Conservation (phyloP, 2,797 vertebrate species). For the Eospalax fontanierii region DNA sequence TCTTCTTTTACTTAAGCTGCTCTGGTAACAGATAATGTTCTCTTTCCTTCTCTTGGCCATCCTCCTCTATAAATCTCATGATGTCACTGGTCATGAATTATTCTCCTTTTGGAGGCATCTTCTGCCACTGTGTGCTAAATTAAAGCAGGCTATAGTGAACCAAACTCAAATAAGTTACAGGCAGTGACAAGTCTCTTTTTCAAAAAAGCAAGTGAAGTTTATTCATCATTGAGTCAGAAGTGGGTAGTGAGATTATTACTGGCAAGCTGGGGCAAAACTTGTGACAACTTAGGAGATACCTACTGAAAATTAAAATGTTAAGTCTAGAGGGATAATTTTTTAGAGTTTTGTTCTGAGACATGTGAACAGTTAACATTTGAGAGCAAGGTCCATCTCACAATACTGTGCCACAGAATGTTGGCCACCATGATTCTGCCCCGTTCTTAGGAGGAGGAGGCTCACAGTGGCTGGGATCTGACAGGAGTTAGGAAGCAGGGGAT, state of each 20-base stretch:
- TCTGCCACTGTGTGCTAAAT: slow-evolving; percentile 72
- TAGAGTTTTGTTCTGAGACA: not conserved
- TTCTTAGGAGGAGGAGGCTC: not conserved
- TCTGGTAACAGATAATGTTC: not conserved
- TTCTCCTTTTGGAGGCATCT: slow-evolving; percentile 64
- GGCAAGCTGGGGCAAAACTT: slow-evolving; percentile 43
- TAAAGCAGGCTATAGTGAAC: slow-evolving; percentile 68
- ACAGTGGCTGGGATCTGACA: not conserved
- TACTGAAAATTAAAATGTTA: slow-evolving; percentile 59
- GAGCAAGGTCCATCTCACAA: not conserved
- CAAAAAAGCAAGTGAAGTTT: slow-evolving; percentile 36
- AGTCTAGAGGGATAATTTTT: not conserved
- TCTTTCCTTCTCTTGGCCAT: slow-evolving; percentile 41
- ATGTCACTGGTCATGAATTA: slow-evolving; percentile 67
- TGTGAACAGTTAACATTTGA: slow-evolving; percentile 39
- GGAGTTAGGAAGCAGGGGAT: not conserved
- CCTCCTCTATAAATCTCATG: slow-evolving; percentile 67
- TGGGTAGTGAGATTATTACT: slow-evolving; percentile 43
- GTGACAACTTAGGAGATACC: slow-evolving; percentile 9
- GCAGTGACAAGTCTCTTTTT: slow-evolving; percentile 68
- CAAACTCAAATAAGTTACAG: slow-evolving; percentile 69
- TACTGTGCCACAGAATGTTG: not conserved
- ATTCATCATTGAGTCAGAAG: slow-evolving; percentile 65
- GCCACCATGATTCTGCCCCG: not conserved
- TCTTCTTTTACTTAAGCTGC: not conserved